Evolutionary conservation across 2,888 invertebrate genomes (phyloP).

Genomic region (Pomacea canaliculata): DNA sequence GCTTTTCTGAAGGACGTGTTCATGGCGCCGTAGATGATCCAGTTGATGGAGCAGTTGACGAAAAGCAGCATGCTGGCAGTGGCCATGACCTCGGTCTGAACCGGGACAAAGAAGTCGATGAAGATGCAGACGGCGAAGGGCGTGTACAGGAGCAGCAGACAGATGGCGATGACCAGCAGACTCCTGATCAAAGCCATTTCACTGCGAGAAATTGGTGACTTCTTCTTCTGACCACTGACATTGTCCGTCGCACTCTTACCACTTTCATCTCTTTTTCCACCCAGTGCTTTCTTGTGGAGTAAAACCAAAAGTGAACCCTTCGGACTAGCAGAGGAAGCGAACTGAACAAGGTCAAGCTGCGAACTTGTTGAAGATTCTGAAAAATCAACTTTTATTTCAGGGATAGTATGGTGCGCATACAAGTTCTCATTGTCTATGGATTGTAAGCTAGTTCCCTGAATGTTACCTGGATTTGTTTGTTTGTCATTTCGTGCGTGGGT

Average conservation of each 20-base stretch:
- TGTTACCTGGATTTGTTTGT: too few relatives aligned
- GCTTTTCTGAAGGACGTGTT: slow-evolving; percentile 12
- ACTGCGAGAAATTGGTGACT: not conserved
- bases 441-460: too few relatives aligned
- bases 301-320: too few relatives aligned
- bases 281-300: too few relatives aligned
- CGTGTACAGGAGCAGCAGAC: slow-evolving; percentile 13
- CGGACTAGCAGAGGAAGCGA: too few relatives aligned
- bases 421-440: too few relatives aligned
- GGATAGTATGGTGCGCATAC: too few relatives aligned
- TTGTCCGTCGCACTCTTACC: too few relatives aligned
- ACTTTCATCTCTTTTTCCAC: not conserved
- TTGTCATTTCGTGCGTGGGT: too few relatives aligned
- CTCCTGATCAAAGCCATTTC: slow-evolving; percentile 3
- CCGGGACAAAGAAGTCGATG: not conserved
- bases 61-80: not conserved
- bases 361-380: too few relatives aligned
- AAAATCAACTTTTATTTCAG: too few relatives aligned
- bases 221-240: not conserved
- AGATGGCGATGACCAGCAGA: slow-evolving; percentile 13
- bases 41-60: slow-evolving; percentile 7
- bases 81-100: not conserved
- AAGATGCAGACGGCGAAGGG: slow-evolving; percentile 9
- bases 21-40: slow-evolving; percentile 12
- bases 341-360: too few relatives aligned